A percentile compares a stretch with the other conserved stretches of the same genome.
Evolutionary conservation across 2,888 invertebrate species (phyloP).

Genomic region (Ephialtes manifestator): DNA sequence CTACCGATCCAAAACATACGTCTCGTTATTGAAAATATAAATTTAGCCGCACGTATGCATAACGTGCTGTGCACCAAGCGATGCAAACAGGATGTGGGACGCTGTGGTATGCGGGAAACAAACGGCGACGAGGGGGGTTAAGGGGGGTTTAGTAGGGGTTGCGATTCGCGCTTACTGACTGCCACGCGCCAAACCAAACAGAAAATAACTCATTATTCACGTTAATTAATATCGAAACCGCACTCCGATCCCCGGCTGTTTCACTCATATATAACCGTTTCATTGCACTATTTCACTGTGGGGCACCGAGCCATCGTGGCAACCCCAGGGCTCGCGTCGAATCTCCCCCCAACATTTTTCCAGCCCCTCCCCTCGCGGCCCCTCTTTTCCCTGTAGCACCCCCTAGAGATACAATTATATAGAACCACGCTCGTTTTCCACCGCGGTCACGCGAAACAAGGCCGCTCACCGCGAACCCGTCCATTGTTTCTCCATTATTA

Average conservation of each 20-base stretch:
- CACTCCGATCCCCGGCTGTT: constrained; percentile 53
- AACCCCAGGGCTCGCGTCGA: constrained; percentile 33
- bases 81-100: constrained; percentile 29
- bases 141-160: not conserved
- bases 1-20: constrained; percentile 24
- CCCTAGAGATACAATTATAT: constrained; percentile 68
- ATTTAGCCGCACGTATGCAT: constrained; percentile 34
- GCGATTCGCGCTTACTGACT: constrained; percentile 37
- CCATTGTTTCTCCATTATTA: constrained; percentile 64
- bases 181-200: constrained; percentile 72
- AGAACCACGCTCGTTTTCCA: constrained; percentile 62
- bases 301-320: constrained; percentile 47
- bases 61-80: not conserved
- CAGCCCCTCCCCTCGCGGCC: constrained; percentile 2
- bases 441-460: constrained; percentile 56
- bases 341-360: constrained; percentile 53
- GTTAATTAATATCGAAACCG: constrained; percentile 79
- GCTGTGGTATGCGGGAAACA: constrained; percentile 44
- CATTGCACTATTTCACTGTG: constrained; percentile 69
- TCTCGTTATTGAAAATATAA: constrained; percentile 51
- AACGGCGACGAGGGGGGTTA: not conserved
- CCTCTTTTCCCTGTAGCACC: constrained; percentile 50
- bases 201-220: constrained; percentile 80
- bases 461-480: constrained; percentile 42
- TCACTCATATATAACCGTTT: constrained; percentile 73